Base-by-base conservation (phyloP, 2,888 invertebrate genomes). In the Lutraria lutraria region DNA sequence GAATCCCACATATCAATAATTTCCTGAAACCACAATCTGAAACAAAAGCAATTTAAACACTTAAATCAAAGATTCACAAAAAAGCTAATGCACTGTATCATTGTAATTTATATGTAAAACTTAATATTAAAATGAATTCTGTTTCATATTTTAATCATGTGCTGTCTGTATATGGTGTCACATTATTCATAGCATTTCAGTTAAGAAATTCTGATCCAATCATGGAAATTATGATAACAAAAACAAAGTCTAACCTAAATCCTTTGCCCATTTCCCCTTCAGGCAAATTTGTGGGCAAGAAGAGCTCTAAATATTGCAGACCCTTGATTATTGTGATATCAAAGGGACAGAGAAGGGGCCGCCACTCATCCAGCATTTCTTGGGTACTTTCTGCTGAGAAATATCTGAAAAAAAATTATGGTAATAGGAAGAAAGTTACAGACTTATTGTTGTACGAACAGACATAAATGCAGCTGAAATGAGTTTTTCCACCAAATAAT, bases 281-380 rank as follows among this genome's bases (percentile, higher is more conserved):
- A 16, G 97, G 97, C 87, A 98, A 96, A n/a, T 97, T 97, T 25
- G 98, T 97, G 0, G 99, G 99, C 92, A 99, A 97, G 96, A 99
- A 99, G 86, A 98, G 97, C 85, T 98, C 98, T 88, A 98, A 96
- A 95, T 98, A 97, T 90, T 97, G 93, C 83, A 96, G 91, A 0
- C 94, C 96, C 83, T 95, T 94, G 34, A 95, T 93, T 89, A 96
- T 95, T 4, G 95, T 95, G 84, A 95, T 97, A 89, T 97, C 97
- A 97, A 98, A 98, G 0, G 98, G 98, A 95, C 98, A 98, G 85
- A 99, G 97, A 93, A 97, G 97, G 0, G 99, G 99, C 85, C 98
- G 97, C 96, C 98, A 97, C 96, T 98, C 98, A 87, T 98, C 98
- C 85, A 99, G 97, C 95, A 99, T 98, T 97, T 99, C 99, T 96